Evolutionary conservation across 2,113 vertebrate species (phyloP), one percentile per base, ranked within the genome.

Genomic region (Embiotoca jacksoni): DNA sequence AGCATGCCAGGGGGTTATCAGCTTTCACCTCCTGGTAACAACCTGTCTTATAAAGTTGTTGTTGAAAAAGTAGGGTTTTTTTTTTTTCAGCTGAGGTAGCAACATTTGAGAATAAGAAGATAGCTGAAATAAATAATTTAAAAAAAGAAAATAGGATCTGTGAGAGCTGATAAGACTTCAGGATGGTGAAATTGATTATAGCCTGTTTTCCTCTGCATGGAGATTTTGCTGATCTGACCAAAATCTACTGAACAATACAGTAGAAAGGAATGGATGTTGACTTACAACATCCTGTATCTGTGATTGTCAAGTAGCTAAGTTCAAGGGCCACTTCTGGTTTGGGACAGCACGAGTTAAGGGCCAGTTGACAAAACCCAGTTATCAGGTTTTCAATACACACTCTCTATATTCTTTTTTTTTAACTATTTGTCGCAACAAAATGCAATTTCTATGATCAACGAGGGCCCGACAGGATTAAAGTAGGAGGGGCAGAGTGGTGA

Each of bases 1-100:
- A 83, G 72, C 85, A 63, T 81, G 78, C 80, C 84, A 50, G 80
- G 83, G 78, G 92, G 92, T 94, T 94, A 94, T 94, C 93, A 78
- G 87, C 81, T 33, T 72, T 83, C 82, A 81, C 86, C 88, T 90
- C 66, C 67, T 32, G 84, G 76, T 75, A 87, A 89, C 86, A 91
- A 86, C 77, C 81, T 68, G 61, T 84, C 90, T 88, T 88, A 80
- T 89, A 78, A 89, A 91, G 85, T 90, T 89, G 86, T 90, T 86
- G 77, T 71, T 67, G 66, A 68, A 80, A 82, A 82, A 68, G 44
- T 53, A 31, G 55, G 70, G 61, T 68, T 69, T 50, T 0, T 0
- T 14, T 55, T 55, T 66, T 75, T 84, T 50, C 9, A 58, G 57
- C 58, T 5, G 35, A 67, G 41, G 60, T 71, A 77, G 81, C 82